Evolutionary conservation across 92 coral and sea anemone genomes (phyloP), one percentile per base, ranked within the genome.

Genomic region (Ricordea florida): DNA sequence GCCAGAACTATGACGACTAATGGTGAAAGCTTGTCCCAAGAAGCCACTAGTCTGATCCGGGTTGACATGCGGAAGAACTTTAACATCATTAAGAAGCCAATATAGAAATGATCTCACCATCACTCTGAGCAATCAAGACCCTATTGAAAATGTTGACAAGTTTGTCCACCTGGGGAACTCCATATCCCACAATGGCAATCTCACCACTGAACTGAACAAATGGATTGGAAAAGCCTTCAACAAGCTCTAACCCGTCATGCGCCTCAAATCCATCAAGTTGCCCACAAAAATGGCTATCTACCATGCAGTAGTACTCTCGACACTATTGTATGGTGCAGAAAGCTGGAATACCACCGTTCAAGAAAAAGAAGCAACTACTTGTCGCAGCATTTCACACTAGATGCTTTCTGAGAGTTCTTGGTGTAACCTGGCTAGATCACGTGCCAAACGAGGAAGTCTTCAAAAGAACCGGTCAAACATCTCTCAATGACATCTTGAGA

Each of bases 401-500:
- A 61, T 61, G 69, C 69, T 49, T 61, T 0, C 36, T 45, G 16
- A 61, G 69, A 61, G 22, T n/a, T n/a, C n/a, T n/a, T n/a, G n/a
- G n/a, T n/a, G n/a, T n/a, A n/a, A n/a, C n/a, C n/a, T n/a, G n/a
- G n/a, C n/a, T n/a, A n/a, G n/a, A n/a, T n/a, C n/a, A n/a, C n/a
- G n/a, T n/a, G n/a, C n/a, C n/a, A n/a, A n/a, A n/a, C n/a, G n/a
- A n/a, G n/a, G n/a, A n/a, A n/a, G n/a, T n/a, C n/a, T n/a, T n/a
- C n/a, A n/a, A 41, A 41, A 15, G 2, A 65, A 33, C 41, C 57
- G 45, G 45, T 58, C 61, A 65, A 41, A 29, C 16, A 22, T 43
- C 73, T 14, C 59, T 65, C 14, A 65, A 41, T n/a, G 45, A 65
- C 73, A 65, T 65, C 73, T 43, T 43, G 73, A 65, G 33, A 23